These are phyloP conservation scores for Natrix natrix DNA, from an alignment of 2,797 vertebrate genomes.

Conservation along the genomic window DNA sequence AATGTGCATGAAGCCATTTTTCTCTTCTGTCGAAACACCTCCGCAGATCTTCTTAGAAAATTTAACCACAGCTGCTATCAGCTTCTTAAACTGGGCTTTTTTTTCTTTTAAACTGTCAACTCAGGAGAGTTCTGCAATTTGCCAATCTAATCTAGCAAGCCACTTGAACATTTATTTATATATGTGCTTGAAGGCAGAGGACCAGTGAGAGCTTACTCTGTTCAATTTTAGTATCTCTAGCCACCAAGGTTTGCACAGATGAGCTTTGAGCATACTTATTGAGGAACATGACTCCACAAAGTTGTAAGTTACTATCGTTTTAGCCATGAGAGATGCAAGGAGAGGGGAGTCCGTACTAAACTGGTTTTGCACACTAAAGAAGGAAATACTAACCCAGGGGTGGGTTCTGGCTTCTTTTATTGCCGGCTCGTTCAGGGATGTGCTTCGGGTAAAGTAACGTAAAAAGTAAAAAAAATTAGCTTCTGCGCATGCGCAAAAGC, in stretches of 20 bases:
- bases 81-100: background rate
- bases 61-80: constrained; percentile 22
- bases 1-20: constrained; percentile 17
- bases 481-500: no score
- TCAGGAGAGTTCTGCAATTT: background rate
- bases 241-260: background rate
- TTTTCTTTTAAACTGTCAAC: background rate
- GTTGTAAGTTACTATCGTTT: background rate
- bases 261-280: background rate
- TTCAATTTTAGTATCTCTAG: background rate
- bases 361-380: background rate
- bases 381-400: background rate
- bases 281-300: background rate
- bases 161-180: background rate
- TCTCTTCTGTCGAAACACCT: constrained; percentile 31
- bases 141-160: background rate
- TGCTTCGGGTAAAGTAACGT: no score
- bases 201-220: background rate
- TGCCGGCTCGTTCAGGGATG: no score
- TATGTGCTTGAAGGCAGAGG: background rate
- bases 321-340: background rate
- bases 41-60: constrained; percentile 37
- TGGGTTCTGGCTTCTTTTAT: no score
- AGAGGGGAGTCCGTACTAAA: background rate
- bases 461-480: no score